Base-by-base conservation (phyloP, 2,888 invertebrate genomes). In the Podotricha telesiphe region DNA sequence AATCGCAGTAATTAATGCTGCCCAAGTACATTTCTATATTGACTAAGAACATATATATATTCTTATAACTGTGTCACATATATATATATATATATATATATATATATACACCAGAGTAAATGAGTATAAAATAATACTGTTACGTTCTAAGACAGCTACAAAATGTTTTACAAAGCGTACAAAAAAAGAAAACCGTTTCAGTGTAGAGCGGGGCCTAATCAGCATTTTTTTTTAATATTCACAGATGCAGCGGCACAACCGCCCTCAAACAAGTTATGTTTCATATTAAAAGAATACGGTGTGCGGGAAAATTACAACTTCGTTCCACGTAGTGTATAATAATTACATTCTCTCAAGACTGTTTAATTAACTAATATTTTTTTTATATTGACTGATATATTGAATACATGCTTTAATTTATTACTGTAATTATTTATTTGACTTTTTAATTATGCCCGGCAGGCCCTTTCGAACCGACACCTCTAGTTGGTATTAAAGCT, bases 1-100 rank as follows among this genome's bases (percentile, higher is more conserved):
- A 65, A 65, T 48, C 65, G 48, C 61, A 47, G 66, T 69, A 69
- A 69, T 69, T 69, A 69, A 65, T 69, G 65, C 53, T 67, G 47
- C 53, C 34, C 53, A 47, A 62, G 28, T 53, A 62, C 8, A 17
- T 50, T 58, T 50, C 11, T 42, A 48, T 50, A 45, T 37, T 62
- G 48, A 50, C 3, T 8, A 37, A 17, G 20, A 62, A 42, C 20
- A 22, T 19, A 56, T 13, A 7, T 20, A 22, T 19, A 56, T 13
- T 20, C 34, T 58, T 42, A 20, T 42, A 20, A 42, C 5, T 17
- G 11, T 17, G 55, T 55, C 34, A 55, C 28, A 55, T 11, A 55
- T 55, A 37, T n/a, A n/a, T n/a, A n/a, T n/a, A n/a, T n/a, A n/a
- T n/a, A n/a, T n/a, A n/a, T n/a, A n/a, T n/a, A n/a, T n/a, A n/a